A percentile compares a stretch with the other conserved stretches of the same genome.
phyloP scores from a whole-genome alignment of 1,140 invertebrate species.

The Diorhabda sublineata region DNA sequence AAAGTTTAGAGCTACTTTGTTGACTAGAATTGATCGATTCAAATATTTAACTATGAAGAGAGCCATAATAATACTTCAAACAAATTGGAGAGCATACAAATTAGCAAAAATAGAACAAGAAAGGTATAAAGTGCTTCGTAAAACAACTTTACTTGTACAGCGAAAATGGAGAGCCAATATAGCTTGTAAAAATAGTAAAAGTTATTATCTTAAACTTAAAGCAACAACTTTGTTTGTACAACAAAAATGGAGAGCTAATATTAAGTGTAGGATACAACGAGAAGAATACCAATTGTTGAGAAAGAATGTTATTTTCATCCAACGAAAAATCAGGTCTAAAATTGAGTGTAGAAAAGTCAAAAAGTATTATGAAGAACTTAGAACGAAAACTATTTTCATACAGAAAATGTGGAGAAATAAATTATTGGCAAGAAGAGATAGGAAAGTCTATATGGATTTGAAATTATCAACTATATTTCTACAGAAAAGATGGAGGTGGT shows the following conservation, averaged over 20 bases:
- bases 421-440: constrained; percentile 19
- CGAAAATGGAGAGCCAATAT: constrained; percentile 35
- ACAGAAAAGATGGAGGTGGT: constrained; percentile 41
- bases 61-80: constrained; percentile 38
- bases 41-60: constrained; percentile 42
- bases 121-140: constrained; percentile 20
- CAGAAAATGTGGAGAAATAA: constrained; percentile 44
- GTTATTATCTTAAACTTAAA: constrained; percentile 23
- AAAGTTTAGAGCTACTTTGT: constrained; percentile 47
- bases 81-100: constrained; percentile 28
- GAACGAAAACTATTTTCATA: constrained; percentile 13
- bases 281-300: constrained; percentile 41
- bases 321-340: constrained; percentile 48
- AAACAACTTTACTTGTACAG: constrained; percentile 38
- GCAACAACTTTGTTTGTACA: constrained; percentile 7
- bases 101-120: constrained; percentile 10
- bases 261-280: constrained; percentile 23
- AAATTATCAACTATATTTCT: constrained; percentile 31
- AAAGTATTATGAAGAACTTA: constrained; percentile 25
- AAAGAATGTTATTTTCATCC: constrained; percentile 46
- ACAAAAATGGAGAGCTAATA: constrained; percentile 9
- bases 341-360: constrained; percentile 35
- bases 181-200: background rate
- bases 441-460: constrained; percentile 19
- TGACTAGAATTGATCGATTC: constrained; percentile 39